Percentiles rank a stretch among this genome's conserved stretches.
Evolutionary conservation across 2,888 invertebrate species (phyloP).

Genomic region (Temnothorax ravouxi): DNA sequence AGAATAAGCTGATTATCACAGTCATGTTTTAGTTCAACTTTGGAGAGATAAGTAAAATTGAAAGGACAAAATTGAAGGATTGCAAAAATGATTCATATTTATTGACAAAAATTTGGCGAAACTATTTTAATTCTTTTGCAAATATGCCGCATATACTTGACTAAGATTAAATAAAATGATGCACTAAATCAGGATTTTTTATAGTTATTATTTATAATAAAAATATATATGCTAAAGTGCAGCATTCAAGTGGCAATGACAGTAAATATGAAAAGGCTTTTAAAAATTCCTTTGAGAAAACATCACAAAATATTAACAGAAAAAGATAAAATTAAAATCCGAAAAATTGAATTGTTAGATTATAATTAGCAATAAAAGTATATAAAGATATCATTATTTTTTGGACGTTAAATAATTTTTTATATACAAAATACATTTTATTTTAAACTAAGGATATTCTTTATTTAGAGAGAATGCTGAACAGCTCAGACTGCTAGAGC

Average conservation of each 20-base stretch:
- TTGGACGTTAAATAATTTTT: neutral
- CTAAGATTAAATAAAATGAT: neutral
- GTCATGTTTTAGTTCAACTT: neutral
- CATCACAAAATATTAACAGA: neutral
- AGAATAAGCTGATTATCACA: neutral
- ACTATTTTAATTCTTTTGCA: neutral
- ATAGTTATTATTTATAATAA: neutral
- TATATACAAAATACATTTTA: conserved; percentile 42
- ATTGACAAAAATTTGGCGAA: neutral
- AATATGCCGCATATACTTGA: neutral
- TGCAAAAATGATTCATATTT: neutral
- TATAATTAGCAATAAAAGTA: neutral
- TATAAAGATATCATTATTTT: neutral
- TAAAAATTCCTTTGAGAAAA: neutral
- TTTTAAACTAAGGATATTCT: conserved; percentile 4
- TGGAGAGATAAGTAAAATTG: neutral
- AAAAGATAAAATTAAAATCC: neutral
- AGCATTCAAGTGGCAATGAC: neutral
- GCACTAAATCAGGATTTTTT: neutral
- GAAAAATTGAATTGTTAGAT: neutral
- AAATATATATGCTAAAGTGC: neutral
- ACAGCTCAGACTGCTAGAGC: neutral
- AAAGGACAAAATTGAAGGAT: too few species aligned
- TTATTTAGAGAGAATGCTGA: neutral
- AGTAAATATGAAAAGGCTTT: neutral